Percentiles rank a stretch among this genome's conserved stretches.
Conservation (phyloP, 2,888 invertebrate genomes). For the Oxycera nigricornis region DNA sequence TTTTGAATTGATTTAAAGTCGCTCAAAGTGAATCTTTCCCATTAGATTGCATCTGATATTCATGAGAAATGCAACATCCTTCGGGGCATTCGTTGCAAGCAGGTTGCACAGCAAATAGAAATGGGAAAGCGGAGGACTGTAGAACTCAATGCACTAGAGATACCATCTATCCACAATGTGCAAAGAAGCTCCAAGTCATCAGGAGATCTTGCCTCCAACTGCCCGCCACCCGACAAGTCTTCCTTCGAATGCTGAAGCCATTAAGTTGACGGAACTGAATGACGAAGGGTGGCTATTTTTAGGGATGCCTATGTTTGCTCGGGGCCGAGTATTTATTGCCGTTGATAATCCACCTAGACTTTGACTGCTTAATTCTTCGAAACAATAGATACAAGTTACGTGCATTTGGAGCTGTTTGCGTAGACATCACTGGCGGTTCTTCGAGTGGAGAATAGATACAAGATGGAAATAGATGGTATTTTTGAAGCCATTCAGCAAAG, state of each 20-base stretch:
- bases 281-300: conserved; percentile 16
- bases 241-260: neutral
- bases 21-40: conserved; percentile 35
- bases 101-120: conserved; percentile 10
- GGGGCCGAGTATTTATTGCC: neutral
- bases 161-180: neutral
- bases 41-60: conserved; percentile 35
- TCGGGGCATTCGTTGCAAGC: neutral
- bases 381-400: neutral
- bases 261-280: conserved; percentile 3
- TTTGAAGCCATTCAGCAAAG: neutral
- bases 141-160: conserved; percentile 6
- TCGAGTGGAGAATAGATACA: neutral
- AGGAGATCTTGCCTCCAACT: neutral
- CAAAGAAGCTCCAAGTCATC: neutral
- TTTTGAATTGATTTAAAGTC: conserved; percentile 33
- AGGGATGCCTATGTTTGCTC: conserved; percentile 23
- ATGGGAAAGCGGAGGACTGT: neutral
- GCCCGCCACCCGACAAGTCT: neutral
- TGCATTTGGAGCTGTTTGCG: neutral
- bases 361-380: neutral
- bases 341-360: neutral
- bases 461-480: neutral
- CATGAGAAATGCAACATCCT: conserved; percentile 10
- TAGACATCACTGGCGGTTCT: neutral